Evolutionary conservation across 2,888 invertebrate genomes (phyloP), one percentile per base, ranked within the genome.

Genomic region (Anthoptus insignis): DNA sequence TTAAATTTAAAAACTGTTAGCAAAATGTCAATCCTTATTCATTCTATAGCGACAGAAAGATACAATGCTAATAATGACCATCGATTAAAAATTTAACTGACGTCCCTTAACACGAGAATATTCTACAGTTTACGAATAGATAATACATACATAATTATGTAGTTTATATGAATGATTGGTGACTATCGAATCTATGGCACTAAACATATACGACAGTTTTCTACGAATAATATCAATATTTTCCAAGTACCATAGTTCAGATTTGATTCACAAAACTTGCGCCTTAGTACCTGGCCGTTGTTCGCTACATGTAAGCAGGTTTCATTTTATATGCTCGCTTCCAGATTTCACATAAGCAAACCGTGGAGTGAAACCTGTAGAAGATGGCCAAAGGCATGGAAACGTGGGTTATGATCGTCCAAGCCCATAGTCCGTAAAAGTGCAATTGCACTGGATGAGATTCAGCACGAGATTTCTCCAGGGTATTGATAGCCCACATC

Each of bases 321-420:
- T 98, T 98, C 82, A 97, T 96, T 91, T 99, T 99, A 87, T 99
- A 99, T 7, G 98, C 98, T 74, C 97, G 94, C 88, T 99, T 99
- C 99, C 99, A 99, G 78, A 99, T 98, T 89, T 99, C 99, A 86
- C 98, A 98, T 65, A 99, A 94, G 82, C 99, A 99, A 1, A 99
- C 98, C 0, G 99, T 98, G 47, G 98, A 98, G 84, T 99, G 99
- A 88, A 99, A 99, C 67, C 98, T 95, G 89, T 98, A 99, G 90
- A 99, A 99, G 69, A 99, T 98, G 1, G 98, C 98, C 77, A 96
- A 78, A 0, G 99, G 99, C 96, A 98, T 98, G 1, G 98, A 98
- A 1, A 99, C 97, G 81, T 99, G 98, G 0, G 98, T 98, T 67
- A 99, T 98, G 67, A 99, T 98, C 13, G 98, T 98, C 98, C 98